Base-by-base conservation (phyloP, 2,797 vertebrate genomes). In the Xiphophorus birchmanni region DNA sequence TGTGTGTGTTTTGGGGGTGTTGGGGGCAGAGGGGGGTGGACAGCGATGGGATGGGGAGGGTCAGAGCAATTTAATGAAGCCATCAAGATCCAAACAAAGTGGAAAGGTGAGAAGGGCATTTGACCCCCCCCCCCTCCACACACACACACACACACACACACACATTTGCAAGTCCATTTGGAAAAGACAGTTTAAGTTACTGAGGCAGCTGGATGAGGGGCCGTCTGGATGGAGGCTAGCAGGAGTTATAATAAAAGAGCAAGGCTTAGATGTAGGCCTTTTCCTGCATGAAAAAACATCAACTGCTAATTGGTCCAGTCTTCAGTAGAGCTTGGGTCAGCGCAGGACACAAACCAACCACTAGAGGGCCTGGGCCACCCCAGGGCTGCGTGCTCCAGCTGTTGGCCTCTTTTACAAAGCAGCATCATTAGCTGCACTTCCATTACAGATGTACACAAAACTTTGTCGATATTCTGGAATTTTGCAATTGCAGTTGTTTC, bases 21-120 rank as follows among this genome's bases (percentile, higher is more conserved):
- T n/a, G 44, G 44, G 44, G 10, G 44, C 0, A 44, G 11, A 13
- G 4, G 15, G 29, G 6, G 6, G 67, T 75, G 10, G 74, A 63
- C 21, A 50, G 84, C 21, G 12, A 35, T 56, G 56, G 44, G 32
- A 18, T 17, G 1, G 67, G 67, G 78, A 58, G 32, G 54, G 76
- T 77, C 69, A 78, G 40, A 29, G 75, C 76, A 94, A 94, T 95
- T 90, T 94, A 97, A 96, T 93, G 94, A 96, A 96, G 95, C 96
- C 97, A 98, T 98, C 97, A 98, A 97, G 97, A 95, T 95, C 92
- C 95, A 93, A 95, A 96, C 95, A 97, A 96, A 97, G 97, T 96
- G 94, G 94, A 95, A 95, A 93, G 93, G 90, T 90, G 90, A 91
- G 94, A 94, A 96, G 95, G 95, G 96, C 35, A 67, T 37, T 21